Evolutionary conservation across 2,797 vertebrate species (phyloP), one percentile per base, ranked within the genome.

Genomic region (Eulemur coronatus): DNA sequence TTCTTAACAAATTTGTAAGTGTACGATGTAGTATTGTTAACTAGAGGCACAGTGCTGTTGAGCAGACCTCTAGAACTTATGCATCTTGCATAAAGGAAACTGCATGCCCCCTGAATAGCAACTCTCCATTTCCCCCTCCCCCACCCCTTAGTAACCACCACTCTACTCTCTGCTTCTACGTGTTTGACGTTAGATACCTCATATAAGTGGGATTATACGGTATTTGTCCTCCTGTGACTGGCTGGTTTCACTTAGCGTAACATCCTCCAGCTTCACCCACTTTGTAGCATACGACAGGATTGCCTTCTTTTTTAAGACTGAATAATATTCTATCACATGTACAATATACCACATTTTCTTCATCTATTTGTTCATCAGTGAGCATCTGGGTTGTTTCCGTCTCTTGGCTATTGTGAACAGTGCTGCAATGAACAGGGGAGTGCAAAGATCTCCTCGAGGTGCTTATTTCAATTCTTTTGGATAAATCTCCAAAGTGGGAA

Each of bases 251-350:
- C 46, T 76, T 9, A 33, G n/a, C 22, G 2, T 14, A 10, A 26
- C 33, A 11, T 63, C 87, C 24, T 89, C n/a, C 20, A 20, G 38
- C 10, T 26, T 78, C 46, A 52, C 28, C 24, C 52, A 30, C 8
- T 12, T 4, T 43, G 38, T 24, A 35, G 57, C 38, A 46, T 18
- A 30, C 5, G n/a, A 28, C 3, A 13, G 18, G 22, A 17, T n/a
- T 57, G 18, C 30, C 72, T 91, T 81, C 50, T 48, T 88, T 96
- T 84, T 41, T 24, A 59, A 76, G 59, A 41, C 10, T 38, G 57
- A 78, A 15, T 46, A 61, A 17, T 86, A 79, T 52, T 67, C 33
- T 43, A 10, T 2, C 41, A 2, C 43, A 13, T 28, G 26, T 10
- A 13, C 30, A n/a, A 17, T 48, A 12, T 1, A 18, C 33, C 35